Conservation (phyloP, 2,888 invertebrate species). For the Mimas tiliae region DNA sequence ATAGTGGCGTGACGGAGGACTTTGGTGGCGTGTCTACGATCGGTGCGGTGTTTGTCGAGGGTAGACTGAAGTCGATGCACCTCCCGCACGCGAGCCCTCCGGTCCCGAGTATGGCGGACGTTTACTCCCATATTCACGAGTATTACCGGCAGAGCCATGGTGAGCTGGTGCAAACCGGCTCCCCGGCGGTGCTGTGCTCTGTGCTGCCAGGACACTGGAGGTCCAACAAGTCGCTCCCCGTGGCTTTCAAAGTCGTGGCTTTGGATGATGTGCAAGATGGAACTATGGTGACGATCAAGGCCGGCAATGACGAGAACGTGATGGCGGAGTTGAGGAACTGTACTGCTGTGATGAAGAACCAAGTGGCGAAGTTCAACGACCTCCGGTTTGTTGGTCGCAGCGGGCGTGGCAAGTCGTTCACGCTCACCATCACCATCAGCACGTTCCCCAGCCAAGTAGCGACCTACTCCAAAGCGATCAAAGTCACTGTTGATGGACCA, state of each 20-base stretch:
- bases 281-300: slow-evolving; percentile 95
- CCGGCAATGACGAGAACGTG: slow-evolving; percentile 99
- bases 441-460: slow-evolving; percentile 92
- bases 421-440: slow-evolving; percentile 96
- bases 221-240: slow-evolving; percentile 97
- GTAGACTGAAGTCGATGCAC: slow-evolving; percentile 86
- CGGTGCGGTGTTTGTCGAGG: slow-evolving; percentile 60
- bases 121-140: slow-evolving; percentile 90
- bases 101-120: slow-evolving; percentile 88
- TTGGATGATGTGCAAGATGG: slow-evolving; percentile 97
- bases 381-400: slow-evolving; percentile 98
- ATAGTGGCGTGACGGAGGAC: slow-evolving; percentile 70
- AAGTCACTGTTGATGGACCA: slow-evolving; percentile 99
- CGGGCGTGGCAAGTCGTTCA: slow-evolving; percentile 98
- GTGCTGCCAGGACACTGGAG: slow-evolving; percentile 98
- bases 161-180: slow-evolving; percentile 97
- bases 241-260: slow-evolving; percentile 97
- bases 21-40: slow-evolving; percentile 73
- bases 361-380: slow-evolving; percentile 99
- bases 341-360: slow-evolving; percentile 98
- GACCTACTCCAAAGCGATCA: slow-evolving; percentile 98
- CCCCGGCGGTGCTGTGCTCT: slow-evolving; percentile 97
- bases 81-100: slow-evolving; percentile 85
- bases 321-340: slow-evolving; percentile 97
- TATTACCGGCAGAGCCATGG: slow-evolving; percentile 95